Evolutionary conservation across 2,888 invertebrate species (phyloP), one percentile per base, ranked within the genome.

Genomic region (Frankliniella fusca): DNA sequence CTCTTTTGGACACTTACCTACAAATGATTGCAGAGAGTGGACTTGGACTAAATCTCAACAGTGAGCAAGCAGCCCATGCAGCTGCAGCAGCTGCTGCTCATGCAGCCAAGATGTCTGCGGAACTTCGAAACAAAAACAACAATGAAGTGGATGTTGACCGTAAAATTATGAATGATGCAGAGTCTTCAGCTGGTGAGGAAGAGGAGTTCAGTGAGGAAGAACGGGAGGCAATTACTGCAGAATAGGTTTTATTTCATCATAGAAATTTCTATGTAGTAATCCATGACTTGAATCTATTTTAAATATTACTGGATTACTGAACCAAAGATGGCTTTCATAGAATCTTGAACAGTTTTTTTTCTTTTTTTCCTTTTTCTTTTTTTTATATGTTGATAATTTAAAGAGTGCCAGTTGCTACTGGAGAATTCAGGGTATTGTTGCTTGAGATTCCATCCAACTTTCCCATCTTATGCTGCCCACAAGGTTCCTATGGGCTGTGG

Each of bases 21-120:
- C 96, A 96, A 88, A 93, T 95, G 86, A 95, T 96, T 86, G 94
- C 95, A 3, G 95, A 96, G 87, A 95, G 94, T 86, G 93, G 94
- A 81, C 92, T 93, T 84, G 92, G 93, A 89, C 87, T 90, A 89
- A 91, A 91, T 18, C 90, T 93, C 87, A 90, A 91, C 84, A 90
- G 92, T 81, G 93, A 93, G 84, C 93, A 93, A 85, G 92, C 92
- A 3, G 90, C 90, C 0, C 88, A 88, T 0, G 86, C 88, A 27
- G 91, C 93, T 85, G 94, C 94, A n/a, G 85, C 85, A n/a, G 85
- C 85, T 79, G 84, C 85, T 8, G 91, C 94, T 87, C 94, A 94
- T 86, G 93, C 94, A 0, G 93, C 93, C 50, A 94, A 94, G 88
- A 89, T 94, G 87, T 94, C 94, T 48, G 94, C 94, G 85, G 90